Percentiles rank a stretch among this genome's conserved stretches.
Evolutionary conservation across 2,113 vertebrate species (phyloP).

Genomic region (Equus przewalskii): DNA sequence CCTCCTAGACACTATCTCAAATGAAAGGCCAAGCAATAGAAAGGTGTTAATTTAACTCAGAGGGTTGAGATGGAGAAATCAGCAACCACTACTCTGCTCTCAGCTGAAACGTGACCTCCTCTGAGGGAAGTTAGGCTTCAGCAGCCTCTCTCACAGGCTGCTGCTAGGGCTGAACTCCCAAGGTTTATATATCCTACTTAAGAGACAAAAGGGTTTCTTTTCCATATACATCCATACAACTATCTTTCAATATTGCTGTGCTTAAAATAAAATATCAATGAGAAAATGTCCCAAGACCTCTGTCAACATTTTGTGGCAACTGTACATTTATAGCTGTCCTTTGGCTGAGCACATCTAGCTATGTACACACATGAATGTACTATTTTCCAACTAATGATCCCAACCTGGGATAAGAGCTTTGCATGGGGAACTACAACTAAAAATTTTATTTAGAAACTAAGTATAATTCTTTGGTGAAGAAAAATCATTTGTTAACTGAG

Average conservation of each 20-base stretch:
- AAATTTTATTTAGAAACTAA: constrained; percentile 26
- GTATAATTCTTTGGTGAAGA: constrained; percentile 20
- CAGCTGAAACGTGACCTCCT: constrained; percentile 3
- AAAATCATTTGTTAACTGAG: constrained; percentile 33
- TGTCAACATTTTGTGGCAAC: not conserved
- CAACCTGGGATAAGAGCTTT: constrained; percentile 15
- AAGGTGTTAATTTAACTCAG: constrained; percentile 57
- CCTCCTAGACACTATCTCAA: constrained; percentile 7
- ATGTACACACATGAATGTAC: not conserved
- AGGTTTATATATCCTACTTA: not conserved
- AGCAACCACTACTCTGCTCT: constrained; percentile 1
- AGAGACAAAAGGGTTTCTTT: not conserved
- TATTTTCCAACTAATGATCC: not conserved
- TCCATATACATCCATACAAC: not conserved
- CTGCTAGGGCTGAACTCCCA: not conserved
- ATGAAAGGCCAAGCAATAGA: constrained; percentile 50
- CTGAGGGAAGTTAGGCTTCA: constrained; percentile 3
- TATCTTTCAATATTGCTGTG: not conserved
- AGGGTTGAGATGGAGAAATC: constrained; percentile 26
- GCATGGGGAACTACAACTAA: not conserved
- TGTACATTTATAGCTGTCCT: not conserved
- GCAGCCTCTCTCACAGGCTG: not conserved
- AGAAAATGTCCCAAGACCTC: constrained; percentile 34
- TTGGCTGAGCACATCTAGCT: not conserved
- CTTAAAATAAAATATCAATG: constrained; percentile 22